These are phyloP conservation scores for Menura novaehollandiae DNA, from an alignment of 2,113 vertebrate species.

Conservation along the genomic window DNA sequence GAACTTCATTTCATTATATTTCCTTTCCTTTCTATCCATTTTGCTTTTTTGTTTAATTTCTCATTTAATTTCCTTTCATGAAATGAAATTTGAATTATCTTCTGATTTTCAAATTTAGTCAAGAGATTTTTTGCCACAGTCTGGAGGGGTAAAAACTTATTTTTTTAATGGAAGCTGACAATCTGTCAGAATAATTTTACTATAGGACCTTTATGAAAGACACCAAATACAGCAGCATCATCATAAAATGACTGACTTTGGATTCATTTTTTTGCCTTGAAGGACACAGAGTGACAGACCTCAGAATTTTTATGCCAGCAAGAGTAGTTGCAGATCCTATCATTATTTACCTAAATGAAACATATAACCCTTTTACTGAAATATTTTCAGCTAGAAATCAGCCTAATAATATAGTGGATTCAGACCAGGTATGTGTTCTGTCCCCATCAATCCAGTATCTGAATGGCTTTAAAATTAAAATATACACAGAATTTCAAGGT, in stretches of 20 bases:
- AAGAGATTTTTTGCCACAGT: not conserved
- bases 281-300: not conserved
- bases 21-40: too few relatives aligned
- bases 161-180: conserved; percentile 14
- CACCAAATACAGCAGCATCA: not conserved
- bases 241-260: not conserved
- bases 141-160: not conserved
- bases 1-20: too few relatives aligned
- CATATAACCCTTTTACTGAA: not conserved
- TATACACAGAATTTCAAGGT: not conserved
- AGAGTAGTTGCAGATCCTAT: not conserved
- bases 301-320: not conserved
- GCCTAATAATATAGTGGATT: not conserved
- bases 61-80: too few relatives aligned
- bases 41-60: too few relatives aligned
- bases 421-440: not conserved
- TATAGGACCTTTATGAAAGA: not conserved
- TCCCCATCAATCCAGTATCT: not conserved
- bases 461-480: not conserved
- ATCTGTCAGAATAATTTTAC: not conserved
- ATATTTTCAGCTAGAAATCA: not conserved
- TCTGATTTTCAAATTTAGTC: not conserved
- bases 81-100: not conserved
- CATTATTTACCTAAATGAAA: conserved; percentile 4
- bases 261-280: not conserved